These are phyloP conservation scores for Sphaeramia orbicularis DNA, from an alignment of 2,797 vertebrate genomes.

Conservation along the genomic window DNA sequence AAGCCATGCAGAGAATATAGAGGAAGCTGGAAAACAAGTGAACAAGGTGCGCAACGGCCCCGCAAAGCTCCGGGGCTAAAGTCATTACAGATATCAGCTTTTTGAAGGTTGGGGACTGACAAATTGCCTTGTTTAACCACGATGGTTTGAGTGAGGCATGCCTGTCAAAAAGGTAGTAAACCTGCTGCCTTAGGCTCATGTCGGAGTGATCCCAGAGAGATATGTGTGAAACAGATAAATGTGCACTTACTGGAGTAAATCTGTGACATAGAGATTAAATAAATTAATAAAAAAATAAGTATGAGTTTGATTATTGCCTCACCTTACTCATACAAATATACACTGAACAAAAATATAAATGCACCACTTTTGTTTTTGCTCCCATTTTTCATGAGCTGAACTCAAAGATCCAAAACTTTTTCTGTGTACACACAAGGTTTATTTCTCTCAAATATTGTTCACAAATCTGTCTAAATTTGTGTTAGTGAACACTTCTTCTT, in stretches of 20 bases:
- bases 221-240: slow-evolving; percentile 28
- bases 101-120: slow-evolving; percentile 79
- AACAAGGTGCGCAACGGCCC: slow-evolving; percentile 57
- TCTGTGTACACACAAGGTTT: too few species aligned
- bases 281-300: too few species aligned
- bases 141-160: slow-evolving; percentile 74
- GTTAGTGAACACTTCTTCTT: too few species aligned
- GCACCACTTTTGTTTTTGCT: too few species aligned
- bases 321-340: too few species aligned
- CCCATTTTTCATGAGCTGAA: too few species aligned
- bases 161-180: slow-evolving; percentile 73
- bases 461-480: too few species aligned
- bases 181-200: slow-evolving; percentile 54
- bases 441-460: too few species aligned
- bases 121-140: slow-evolving; percentile 81
- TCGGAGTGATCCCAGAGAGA: slow-evolving; percentile 29
- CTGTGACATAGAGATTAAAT: slow-evolving; percentile 1
- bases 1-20: slow-evolving; percentile 42
- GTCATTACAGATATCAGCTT: slow-evolving; percentile 74
- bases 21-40: slow-evolving; percentile 30
- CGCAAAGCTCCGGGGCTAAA: slow-evolving; percentile 68
- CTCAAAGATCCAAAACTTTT: too few species aligned
- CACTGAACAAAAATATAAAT: too few species aligned
- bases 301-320: too few species aligned
- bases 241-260: slow-evolving; percentile 15